Base-by-base conservation (phyloP, 1,140 invertebrate species). In the Hestina assimilis region DNA sequence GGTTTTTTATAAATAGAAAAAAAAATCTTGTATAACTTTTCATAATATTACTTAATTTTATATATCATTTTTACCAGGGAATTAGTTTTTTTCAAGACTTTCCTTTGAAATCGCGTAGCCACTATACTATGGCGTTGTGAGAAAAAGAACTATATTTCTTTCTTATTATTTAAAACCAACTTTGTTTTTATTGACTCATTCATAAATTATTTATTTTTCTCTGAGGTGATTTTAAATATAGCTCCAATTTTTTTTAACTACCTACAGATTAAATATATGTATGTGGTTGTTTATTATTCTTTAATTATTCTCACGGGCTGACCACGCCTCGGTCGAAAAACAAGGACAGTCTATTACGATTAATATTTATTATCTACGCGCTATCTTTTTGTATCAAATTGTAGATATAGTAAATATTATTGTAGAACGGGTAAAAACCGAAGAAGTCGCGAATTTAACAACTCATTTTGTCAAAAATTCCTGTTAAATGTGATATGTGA, bases 1-100 rank as follows among this genome's bases (percentile, higher is more conserved):
- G n/a, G n/a, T n/a, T n/a, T n/a, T n/a, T n/a, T n/a, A n/a, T n/a
- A n/a, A n/a, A n/a, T n/a, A n/a, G n/a, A n/a, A n/a, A n/a, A n/a
- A n/a, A n/a, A n/a, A n/a, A n/a, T n/a, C n/a, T n/a, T n/a, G n/a
- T n/a, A n/a, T n/a, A n/a, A n/a, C n/a, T n/a, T n/a, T n/a, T n/a
- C n/a, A n/a, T n/a, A n/a, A n/a, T n/a, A n/a, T n/a, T n/a, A n/a
- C n/a, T n/a, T n/a, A n/a, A 21, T 23, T 20, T 29, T 28, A 33
- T 48, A 33, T n/a, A n/a, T n/a, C 11, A 29, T 48, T 48, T 41
- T 26, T 51, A 19, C 33, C 33, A 57, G 40, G 53, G 51, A 57
- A 57, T 51, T 57, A 23, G 40, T 62, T 56, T 38, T 8, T 23
- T 23, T 26, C 47, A 21, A 51, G 35, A 21, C 12, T 50, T 40